Percentiles rank a stretch among this genome's conserved stretches.
Evolutionary conservation across 2,113 vertebrate species (phyloP).

Genomic region (Melanocharis versteri): DNA sequence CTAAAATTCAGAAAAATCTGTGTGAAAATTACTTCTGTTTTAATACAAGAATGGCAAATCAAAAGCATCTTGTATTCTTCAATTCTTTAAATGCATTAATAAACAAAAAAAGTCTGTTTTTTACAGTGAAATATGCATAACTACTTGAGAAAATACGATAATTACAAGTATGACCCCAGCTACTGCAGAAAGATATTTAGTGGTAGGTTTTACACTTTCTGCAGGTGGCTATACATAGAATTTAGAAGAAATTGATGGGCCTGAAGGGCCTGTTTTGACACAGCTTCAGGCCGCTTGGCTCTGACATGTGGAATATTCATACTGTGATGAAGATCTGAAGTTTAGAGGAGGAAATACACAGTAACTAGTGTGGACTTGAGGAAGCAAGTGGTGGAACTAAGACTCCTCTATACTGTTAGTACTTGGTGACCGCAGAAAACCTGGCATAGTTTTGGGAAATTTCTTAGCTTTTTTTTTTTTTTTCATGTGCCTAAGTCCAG

Average conservation of each 20-base stretch:
- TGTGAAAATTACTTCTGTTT: background rate
- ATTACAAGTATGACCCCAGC: background rate
- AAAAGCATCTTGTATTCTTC: background rate
- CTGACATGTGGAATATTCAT: background rate
- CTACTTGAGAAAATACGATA: rapidly evolving
- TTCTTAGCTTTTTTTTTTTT: background rate
- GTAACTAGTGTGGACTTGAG: background rate
- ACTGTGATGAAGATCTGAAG: background rate
- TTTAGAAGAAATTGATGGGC: background rate
- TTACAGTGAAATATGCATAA: background rate
- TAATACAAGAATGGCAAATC: background rate
- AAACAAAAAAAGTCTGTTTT: background rate
- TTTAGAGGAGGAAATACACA: background rate
- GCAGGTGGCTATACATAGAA: background rate
- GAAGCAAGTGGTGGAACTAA: background rate
- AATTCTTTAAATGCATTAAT: background rate
- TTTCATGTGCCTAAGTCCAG: rapidly evolving
- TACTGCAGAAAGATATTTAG: background rate
- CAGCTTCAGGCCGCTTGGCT: background rate
- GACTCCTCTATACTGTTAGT: background rate
- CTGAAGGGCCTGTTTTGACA: background rate
- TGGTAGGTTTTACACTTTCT: background rate
- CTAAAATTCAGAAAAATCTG: background rate
- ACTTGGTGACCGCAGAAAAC: background rate
- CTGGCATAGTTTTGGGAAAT: background rate